These are phyloP conservation scores for Lepus timidus DNA, from an alignment of 2,113 vertebrate genomes.

Conservation along the genomic window DNA sequence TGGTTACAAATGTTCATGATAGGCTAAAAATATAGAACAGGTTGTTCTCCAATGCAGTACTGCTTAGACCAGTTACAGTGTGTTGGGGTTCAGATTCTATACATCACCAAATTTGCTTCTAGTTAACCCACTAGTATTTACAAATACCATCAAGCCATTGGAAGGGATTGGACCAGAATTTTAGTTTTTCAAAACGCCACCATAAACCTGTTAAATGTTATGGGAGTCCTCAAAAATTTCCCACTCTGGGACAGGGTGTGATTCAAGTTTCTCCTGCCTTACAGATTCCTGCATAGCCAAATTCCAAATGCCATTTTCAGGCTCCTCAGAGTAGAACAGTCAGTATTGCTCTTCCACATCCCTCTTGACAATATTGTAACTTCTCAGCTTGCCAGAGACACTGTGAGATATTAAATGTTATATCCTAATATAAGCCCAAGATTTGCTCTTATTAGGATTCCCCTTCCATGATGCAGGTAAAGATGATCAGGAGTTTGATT, in stretches of 20 bases:
- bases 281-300: conserved; percentile 89
- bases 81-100: conserved; percentile 80
- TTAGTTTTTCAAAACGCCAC: conserved; percentile 93
- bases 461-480: neutral
- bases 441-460: neutral
- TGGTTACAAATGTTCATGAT: conserved; percentile 84
- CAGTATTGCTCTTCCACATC: conserved; percentile 96
- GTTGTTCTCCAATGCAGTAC: conserved; percentile 77
- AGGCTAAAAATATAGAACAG: conserved; percentile 85
- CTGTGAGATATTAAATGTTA: conserved; percentile 83
- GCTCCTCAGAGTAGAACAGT: conserved; percentile 94
- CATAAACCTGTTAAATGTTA: conserved; percentile 94
- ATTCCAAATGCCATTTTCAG: conserved; percentile 95
- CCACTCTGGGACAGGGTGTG: conserved; percentile 93
- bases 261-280: conserved; percentile 93
- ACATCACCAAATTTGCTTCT: conserved; percentile 80
- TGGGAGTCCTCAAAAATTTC: conserved; percentile 93
- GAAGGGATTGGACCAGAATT: conserved; percentile 33
- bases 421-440: conserved; percentile 27
- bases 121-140: conserved; percentile 61
- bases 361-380: conserved; percentile 94
- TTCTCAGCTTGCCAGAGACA: conserved; percentile 94
- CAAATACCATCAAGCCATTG: conserved; percentile 17
- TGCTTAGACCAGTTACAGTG: conserved; percentile 80
- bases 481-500: neutral